phyloP scores from a whole-genome alignment of 2,113 vertebrate species.

The Phyllostomus hastatus region DNA sequence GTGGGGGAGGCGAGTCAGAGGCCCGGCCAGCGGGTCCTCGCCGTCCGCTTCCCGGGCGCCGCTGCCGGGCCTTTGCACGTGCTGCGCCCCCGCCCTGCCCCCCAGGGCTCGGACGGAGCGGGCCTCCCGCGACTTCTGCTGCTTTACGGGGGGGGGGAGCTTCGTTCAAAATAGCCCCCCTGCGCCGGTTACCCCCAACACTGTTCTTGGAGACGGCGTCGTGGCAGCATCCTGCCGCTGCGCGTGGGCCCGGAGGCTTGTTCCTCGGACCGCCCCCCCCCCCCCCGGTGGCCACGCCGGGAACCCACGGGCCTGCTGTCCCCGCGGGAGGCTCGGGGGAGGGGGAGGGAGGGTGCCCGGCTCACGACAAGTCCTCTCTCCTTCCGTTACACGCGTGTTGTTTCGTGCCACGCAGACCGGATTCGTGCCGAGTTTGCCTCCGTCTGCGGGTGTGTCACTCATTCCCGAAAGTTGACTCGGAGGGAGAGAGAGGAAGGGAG shows the following conservation, averaged over 20 bases:
- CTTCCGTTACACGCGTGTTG: too few relatives aligned
- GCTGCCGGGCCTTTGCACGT: neutral
- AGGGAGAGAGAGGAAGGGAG: too few relatives aligned
- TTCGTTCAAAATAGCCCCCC: neutral
- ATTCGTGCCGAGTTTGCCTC: too few relatives aligned
- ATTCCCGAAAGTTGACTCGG: too few relatives aligned
- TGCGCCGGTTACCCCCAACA: rapidly evolving
- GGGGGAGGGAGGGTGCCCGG: rapidly evolving
- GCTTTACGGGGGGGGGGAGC: neutral
- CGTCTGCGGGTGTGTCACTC: rapidly evolving
- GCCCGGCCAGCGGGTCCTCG: rapidly evolving
- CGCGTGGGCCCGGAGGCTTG: rapidly evolving
- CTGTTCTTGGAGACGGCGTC: neutral
- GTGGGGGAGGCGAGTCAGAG: rapidly evolving
- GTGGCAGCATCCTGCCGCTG: rapidly evolving
- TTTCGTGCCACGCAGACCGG: too few relatives aligned
- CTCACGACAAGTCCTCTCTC: too few relatives aligned
- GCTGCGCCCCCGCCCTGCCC: rapidly evolving
- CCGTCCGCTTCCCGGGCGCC: rapidly evolving
- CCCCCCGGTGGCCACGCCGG: rapidly evolving
- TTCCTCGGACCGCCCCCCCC: too few relatives aligned
- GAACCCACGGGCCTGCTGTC: rapidly evolving
- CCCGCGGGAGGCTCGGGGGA: rapidly evolving
- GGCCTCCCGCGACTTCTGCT: neutral
- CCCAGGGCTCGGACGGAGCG: rapidly evolving